Conservation (phyloP, 2,797 vertebrate genomes). For the Chloroceryle amazona region DNA sequence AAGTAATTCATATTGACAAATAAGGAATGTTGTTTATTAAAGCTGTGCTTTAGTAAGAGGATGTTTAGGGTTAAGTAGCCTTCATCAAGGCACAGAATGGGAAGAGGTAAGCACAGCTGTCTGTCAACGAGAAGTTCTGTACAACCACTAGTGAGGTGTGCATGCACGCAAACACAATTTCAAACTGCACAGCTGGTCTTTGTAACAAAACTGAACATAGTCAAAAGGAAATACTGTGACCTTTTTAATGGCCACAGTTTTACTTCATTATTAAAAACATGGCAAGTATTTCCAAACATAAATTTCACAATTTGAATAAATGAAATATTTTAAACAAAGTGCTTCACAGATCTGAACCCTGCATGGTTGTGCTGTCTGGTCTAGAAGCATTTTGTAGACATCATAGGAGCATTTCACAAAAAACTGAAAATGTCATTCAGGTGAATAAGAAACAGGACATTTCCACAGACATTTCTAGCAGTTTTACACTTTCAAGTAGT, state of each 20-base stretch:
- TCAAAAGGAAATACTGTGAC: constrained; percentile 75
- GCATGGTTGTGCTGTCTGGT: constrained; percentile 78
- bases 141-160: constrained; percentile 83
- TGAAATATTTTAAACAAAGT: constrained; percentile 79
- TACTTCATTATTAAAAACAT: constrained; percentile 74
- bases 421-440: constrained; percentile 81
- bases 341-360: constrained; percentile 80
- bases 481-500: constrained; percentile 81
- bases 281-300: constrained; percentile 78
- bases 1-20: constrained; percentile 82
- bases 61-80: constrained; percentile 81
- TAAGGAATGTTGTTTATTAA: constrained; percentile 83
- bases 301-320: constrained; percentile 75
- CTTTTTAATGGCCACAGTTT: constrained; percentile 77
- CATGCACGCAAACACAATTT: constrained; percentile 83
- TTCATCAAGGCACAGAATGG: constrained; percentile 81
- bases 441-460: constrained; percentile 77
- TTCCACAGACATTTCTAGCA: constrained; percentile 82
- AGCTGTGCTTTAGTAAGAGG: constrained; percentile 85
- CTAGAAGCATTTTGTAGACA: constrained; percentile 83
- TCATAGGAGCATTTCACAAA: constrained; percentile 80
- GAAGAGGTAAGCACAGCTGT: constrained; percentile 80
- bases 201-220: constrained; percentile 72
- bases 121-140: constrained; percentile 72
- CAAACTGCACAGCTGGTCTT: constrained; percentile 78